phyloP scores from a whole-genome alignment of 2,888 invertebrate species.

The Drosophila recens region DNA sequence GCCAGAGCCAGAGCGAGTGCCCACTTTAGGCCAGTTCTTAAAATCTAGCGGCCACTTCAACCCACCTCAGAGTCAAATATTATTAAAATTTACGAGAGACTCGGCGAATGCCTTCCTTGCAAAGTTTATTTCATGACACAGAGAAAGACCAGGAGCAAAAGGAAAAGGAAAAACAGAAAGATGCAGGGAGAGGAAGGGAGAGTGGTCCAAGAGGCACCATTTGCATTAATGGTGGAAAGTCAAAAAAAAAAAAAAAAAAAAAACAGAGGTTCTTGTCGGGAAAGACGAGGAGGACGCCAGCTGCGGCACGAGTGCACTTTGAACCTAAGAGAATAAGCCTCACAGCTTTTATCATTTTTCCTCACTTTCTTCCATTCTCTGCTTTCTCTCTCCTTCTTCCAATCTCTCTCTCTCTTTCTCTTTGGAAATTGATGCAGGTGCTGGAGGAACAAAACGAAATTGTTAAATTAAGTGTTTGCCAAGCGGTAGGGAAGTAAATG shows the following conservation, averaged over 20 bases:
- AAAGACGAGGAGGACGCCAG: conserved; percentile 30
- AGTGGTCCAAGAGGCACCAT: conserved; percentile 67
- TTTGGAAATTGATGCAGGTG: conserved; percentile 41
- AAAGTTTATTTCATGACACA: conserved; percentile 39
- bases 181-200: background rate
- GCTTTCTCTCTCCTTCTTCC: background rate
- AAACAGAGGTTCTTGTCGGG: conserved; percentile 27
- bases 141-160: conserved; percentile 9
- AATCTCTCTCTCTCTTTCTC: background rate
- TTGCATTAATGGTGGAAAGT: conserved; percentile 71
- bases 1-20: background rate
- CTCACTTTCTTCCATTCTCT: background rate
- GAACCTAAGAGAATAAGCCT: conserved; percentile 54
- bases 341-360: conserved; percentile 13
- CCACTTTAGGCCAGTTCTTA: conserved; percentile 13
- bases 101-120: conserved; percentile 56
- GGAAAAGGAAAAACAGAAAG: background rate
- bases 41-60: conserved; percentile 46
- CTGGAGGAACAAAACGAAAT: conserved; percentile 68
- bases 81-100: conserved; percentile 71
- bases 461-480: conserved; percentile 77
- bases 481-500: conserved; percentile 30
- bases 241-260: conserved; percentile 55
- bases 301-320: conserved; percentile 57
- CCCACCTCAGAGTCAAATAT: conserved; percentile 58